Evolutionary conservation across 2,113 vertebrate species (phyloP).

Genomic region (Rhegmatorhina hoffmannsi): DNA sequence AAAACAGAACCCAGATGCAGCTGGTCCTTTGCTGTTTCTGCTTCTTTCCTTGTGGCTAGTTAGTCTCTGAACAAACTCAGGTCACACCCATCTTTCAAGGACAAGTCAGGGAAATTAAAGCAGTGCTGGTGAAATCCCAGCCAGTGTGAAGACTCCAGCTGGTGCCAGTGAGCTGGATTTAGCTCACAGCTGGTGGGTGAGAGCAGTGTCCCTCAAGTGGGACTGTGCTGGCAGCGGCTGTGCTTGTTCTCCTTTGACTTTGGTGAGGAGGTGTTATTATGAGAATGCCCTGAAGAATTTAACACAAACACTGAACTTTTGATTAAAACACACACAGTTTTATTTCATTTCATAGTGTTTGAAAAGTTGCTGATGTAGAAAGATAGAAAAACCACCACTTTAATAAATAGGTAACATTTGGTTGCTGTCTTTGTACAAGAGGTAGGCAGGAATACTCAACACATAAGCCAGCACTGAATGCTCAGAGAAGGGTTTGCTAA

Average conservation of each 20-base stretch:
- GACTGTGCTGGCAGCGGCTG: not conserved
- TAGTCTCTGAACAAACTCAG: not conserved
- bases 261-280: not conserved
- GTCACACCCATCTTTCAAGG: not conserved
- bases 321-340: not conserved
- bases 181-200: not conserved
- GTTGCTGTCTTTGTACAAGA: not conserved
- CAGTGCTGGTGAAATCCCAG: not conserved
- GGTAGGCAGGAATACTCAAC: not conserved
- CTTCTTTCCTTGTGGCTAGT: not conserved
- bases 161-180: not conserved
- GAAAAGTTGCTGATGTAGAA: not conserved
- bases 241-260: not conserved
- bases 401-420: not conserved
- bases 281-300: not conserved
- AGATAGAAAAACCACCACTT: not conserved
- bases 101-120: not conserved
- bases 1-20: not conserved
- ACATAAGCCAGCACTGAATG: rapidly evolving
- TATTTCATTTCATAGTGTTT: not conserved
- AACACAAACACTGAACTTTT: not conserved
- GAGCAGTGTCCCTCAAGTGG: not conserved
- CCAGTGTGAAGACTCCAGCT: not conserved
- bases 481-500: not conserved
- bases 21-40: not conserved